phyloP scores from a whole-genome alignment of 2,113 vertebrate genomes.

The Hypanus sabinus region DNA sequence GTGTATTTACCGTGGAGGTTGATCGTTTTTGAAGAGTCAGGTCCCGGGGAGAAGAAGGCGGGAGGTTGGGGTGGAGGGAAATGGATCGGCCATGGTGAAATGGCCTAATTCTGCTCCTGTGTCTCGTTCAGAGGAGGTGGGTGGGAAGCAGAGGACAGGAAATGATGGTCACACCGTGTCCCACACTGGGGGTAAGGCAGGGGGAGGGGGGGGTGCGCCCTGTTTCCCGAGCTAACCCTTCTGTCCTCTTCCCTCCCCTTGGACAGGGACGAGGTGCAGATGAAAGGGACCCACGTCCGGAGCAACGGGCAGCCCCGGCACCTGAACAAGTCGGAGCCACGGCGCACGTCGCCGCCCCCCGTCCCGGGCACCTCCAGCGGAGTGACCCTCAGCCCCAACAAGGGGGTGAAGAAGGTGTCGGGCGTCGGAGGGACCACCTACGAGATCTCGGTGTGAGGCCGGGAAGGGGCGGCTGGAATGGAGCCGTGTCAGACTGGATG shows the following conservation, averaged over 20 bases:
- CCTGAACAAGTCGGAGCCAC: constrained; percentile 52
- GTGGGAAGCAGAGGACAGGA: too few relatives aligned
- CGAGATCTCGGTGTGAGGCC: constrained; percentile 85
- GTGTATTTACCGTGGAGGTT: too few relatives aligned
- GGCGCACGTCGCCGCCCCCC: constrained; percentile 54
- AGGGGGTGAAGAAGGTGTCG: constrained; percentile 92
- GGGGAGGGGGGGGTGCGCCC: neutral
- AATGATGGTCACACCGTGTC: too few relatives aligned
- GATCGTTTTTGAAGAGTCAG: too few relatives aligned
- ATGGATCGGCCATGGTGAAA: too few relatives aligned
- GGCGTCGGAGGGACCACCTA: constrained; percentile 96
- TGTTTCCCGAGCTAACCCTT: constrained; percentile 44
- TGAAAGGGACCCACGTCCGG: constrained; percentile 71
- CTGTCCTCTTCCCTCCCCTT: constrained; percentile 49
- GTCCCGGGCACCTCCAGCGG: constrained; percentile 68
- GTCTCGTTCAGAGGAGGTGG: too few relatives aligned
- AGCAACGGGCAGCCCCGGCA: constrained; percentile 69
- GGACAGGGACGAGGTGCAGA: constrained; percentile 81
- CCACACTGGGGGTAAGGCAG: neutral
- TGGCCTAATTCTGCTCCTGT: too few relatives aligned
- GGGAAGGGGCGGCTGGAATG: too few relatives aligned
- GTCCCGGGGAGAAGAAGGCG: too few relatives aligned
- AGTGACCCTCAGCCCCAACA: constrained; percentile 56
- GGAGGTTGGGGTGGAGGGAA: too few relatives aligned
- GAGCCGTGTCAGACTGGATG: too few relatives aligned